Evolutionary conservation across 2,888 invertebrate species (phyloP).

Genomic region (Amphiduros pacificus): DNA sequence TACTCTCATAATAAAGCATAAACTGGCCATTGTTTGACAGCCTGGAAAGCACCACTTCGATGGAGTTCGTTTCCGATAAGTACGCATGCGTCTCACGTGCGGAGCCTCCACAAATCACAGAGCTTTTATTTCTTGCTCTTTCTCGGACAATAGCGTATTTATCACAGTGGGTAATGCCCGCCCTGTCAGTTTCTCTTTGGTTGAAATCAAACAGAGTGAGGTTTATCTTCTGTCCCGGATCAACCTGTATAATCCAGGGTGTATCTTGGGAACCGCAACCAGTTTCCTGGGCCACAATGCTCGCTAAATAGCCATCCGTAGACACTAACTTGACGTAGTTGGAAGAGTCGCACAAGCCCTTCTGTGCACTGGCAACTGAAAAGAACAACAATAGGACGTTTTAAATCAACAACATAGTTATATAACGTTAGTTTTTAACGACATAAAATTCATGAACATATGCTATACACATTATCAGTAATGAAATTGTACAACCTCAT

Average conservation of each 20-base stretch:
- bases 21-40: background rate
- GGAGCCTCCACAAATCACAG: constrained; percentile 4
- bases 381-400: too few relatives aligned
- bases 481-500: too few relatives aligned
- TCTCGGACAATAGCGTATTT: constrained; percentile 12
- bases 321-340: constrained; percentile 15
- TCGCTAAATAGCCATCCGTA: constrained; percentile 9
- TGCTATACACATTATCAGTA: too few relatives aligned
- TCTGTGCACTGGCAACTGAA: constrained; percentile 14
- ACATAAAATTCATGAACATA: too few relatives aligned
- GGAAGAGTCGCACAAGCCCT: constrained; percentile 10
- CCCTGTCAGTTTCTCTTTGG: background rate
- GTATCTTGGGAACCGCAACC: constrained; percentile 10
- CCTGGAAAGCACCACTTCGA: background rate
- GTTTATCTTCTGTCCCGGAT: constrained; percentile 16
- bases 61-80: constrained; percentile 8
- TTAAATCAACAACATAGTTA: too few relatives aligned
- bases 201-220: constrained; percentile 11
- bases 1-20: background rate
- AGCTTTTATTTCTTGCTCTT: constrained; percentile 2
- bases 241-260: constrained; percentile 18
- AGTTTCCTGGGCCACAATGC: constrained; percentile 12
- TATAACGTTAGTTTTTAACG: too few relatives aligned
- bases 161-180: constrained; percentile 2
- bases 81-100: constrained; percentile 7